Evolutionary conservation across 2,113 vertebrate genomes (phyloP).

Genomic region (Leptobrachium leishanense): DNA sequence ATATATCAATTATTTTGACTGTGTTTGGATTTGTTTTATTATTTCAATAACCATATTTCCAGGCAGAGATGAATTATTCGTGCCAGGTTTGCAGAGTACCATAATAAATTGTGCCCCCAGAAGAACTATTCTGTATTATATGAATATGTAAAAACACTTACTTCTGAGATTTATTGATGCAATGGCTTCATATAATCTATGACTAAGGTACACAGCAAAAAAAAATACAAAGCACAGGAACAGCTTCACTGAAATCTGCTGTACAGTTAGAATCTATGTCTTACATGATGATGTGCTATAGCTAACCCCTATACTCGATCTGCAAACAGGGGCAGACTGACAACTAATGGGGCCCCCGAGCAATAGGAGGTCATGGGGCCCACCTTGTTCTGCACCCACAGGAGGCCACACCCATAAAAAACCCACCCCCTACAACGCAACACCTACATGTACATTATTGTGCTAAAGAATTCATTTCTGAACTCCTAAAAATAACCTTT

Average conservation of each 20-base stretch:
- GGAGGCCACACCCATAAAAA: no score
- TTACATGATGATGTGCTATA: no score
- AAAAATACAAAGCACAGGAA: background rate
- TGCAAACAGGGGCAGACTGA: no score
- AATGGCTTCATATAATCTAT: background rate
- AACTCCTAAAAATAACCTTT: no score
- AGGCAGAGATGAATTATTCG: slow-evolving; percentile 6
- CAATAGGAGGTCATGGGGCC: no score
- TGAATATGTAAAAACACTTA: slow-evolving; percentile 14
- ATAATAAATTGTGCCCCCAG: slow-evolving; percentile 15
- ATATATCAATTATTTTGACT: background rate
- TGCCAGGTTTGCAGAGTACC: background rate
- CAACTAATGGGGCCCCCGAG: no score
- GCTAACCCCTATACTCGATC: no score
- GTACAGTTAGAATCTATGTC: background rate
- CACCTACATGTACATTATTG: no score
- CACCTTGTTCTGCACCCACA: no score
- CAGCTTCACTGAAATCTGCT: background rate
- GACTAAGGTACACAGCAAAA: slow-evolving; percentile 1
- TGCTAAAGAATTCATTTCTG: no score
- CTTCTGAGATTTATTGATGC: background rate
- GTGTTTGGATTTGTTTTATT: slow-evolving; percentile 13
- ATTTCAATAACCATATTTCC: background rate
- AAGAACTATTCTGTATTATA: background rate
- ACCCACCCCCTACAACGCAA: no score